Conservation (phyloP, 2,888 invertebrate genomes). For the Metopia argyrocephala region DNA sequence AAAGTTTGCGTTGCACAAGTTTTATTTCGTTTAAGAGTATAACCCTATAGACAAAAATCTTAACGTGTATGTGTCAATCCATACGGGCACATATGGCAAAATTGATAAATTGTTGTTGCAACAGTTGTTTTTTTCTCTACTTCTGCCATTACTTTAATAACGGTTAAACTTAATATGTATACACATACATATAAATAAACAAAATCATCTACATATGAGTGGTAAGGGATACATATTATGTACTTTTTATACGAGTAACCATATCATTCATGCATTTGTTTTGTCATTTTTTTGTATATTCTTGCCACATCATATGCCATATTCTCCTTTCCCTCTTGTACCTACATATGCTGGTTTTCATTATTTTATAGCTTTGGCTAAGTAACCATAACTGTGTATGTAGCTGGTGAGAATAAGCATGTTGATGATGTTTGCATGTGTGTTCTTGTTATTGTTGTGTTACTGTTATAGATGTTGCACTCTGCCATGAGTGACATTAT, state of each 20-base stretch:
- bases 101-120: slow-evolving; percentile 7
- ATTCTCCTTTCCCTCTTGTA: not conserved
- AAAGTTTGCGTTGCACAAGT: too few relatives aligned
- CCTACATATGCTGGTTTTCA: not conserved
- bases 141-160: not conserved
- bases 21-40: too few relatives aligned
- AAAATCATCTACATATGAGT: not conserved
- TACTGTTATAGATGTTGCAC: slow-evolving; percentile 44
- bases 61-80: not conserved
- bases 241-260: slow-evolving; percentile 40
- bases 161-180: not conserved
- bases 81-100: slow-evolving; percentile 20
- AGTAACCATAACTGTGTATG: not conserved
- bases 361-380: too few relatives aligned
- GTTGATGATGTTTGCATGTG: not conserved
- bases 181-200: slow-evolving; percentile 3
- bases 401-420: not conserved
- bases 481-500: slow-evolving; percentile 62
- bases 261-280: slow-evolving; percentile 18
- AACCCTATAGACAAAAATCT: not conserved
- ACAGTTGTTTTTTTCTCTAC: not conserved
- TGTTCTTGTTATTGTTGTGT: slow-evolving; percentile 9
- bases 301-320: not conserved
- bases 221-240: not conserved
- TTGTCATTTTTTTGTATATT: slow-evolving; percentile 26